Evolutionary conservation across 1,140 invertebrate genomes (phyloP), one percentile per base, ranked within the genome.

Genomic region (Calliphora vicina): DNA sequence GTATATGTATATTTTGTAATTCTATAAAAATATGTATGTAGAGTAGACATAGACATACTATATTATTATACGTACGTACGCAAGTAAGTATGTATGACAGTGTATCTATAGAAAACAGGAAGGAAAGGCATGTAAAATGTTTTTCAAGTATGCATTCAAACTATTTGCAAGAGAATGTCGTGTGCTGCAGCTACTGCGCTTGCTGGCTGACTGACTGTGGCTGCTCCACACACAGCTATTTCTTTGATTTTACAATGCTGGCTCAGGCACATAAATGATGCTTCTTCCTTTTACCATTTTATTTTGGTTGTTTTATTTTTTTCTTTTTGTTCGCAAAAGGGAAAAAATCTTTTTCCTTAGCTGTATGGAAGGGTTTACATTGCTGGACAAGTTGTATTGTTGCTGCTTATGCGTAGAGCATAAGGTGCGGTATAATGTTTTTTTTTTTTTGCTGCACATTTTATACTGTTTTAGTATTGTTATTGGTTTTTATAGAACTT

Each of bases 41-140:
- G 61, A 67, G 61, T 67, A 25, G 61, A 23, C 20, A 17, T 57
- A 57, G n/a, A 8, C 50, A 57, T 57, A 57, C n/a, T 35, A 6
- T 35, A 35, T 35, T 57, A 57, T 57, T n/a, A 17, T n/a, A 57
- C 15, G 1, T 57, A n/a, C 15, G 12, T 57, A 12, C 45, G 4
- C 17, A 57, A 23, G 20, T 67, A 23, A 23, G 4, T 67, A 5
- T 67, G 10, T 23, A 67, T 17, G n/a, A n/a, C n/a, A n/a, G 50
- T 15, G 6, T 67, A 67, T 23, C n/a, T 67, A 6, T 57, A 57
- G 50, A 57, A 23, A 20, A 67, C 61, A 67, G 61, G 61, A 67
- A 67, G 61, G 61, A 67, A 78, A 78, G 74, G 74, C 74, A 78
- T 78, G 74, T 78, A 78, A 78, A 43, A 78, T 78, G 74, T 78